These are phyloP conservation scores for Pelecanus crispus DNA, from an alignment of 2,113 vertebrate genomes.

Conservation along the genomic window DNA sequence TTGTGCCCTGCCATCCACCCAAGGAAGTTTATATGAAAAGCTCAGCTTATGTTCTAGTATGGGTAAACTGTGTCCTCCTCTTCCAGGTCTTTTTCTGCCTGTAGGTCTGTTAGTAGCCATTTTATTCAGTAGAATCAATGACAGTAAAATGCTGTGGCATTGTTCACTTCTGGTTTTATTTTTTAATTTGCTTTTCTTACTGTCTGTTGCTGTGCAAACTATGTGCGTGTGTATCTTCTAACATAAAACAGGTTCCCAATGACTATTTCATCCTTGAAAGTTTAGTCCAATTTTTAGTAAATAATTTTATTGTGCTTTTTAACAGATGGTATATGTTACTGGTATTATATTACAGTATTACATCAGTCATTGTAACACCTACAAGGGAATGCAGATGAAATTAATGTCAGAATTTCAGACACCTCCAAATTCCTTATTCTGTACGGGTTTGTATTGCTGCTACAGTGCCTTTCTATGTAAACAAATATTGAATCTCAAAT, in stretches of 20 bases:
- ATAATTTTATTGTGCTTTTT: background rate
- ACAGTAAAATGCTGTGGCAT: background rate
- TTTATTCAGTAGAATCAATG: background rate
- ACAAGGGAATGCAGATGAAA: background rate
- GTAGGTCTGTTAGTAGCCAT: background rate
- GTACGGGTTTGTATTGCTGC: background rate
- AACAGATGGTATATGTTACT: background rate
- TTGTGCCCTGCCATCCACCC: background rate
- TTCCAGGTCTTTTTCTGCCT: background rate
- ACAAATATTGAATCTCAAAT: background rate
- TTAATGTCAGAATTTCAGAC: background rate
- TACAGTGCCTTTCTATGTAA: background rate
- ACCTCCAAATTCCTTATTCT: background rate
- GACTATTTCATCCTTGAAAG: background rate
- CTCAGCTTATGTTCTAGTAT: background rate
- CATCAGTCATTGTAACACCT: background rate
- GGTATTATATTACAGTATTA: background rate
- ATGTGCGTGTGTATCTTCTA: accelerated
- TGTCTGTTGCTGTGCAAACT: background rate
- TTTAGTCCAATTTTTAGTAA: background rate
- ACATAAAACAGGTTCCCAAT: background rate
- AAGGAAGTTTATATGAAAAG: background rate
- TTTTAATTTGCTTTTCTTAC: background rate
- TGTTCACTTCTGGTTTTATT: background rate
- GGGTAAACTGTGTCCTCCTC: slow-evolving; percentile 3